phyloP scores from a whole-genome alignment of 1,140 invertebrate genomes.

The Drosophila azteca region DNA sequence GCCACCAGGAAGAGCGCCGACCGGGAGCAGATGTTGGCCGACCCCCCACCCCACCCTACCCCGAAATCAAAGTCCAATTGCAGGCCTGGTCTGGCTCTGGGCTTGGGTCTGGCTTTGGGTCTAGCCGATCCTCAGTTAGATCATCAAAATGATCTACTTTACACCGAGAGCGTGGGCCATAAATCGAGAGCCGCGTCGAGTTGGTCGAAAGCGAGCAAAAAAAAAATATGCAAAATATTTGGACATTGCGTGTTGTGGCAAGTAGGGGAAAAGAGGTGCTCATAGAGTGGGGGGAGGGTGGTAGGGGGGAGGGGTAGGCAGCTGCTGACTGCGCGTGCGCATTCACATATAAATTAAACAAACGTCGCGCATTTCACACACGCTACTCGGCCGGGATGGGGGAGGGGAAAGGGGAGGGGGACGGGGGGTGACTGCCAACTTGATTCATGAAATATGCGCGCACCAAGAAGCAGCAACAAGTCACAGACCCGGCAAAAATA shows the following conservation, averaged over 20 bases:
- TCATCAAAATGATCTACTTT: slow-evolving; percentile 77
- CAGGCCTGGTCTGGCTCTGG: no score
- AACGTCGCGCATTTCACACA: slow-evolving; percentile 73
- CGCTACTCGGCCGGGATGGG: slow-evolving; percentile 22
- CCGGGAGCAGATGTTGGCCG: background rate
- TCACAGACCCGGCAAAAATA: slow-evolving; percentile 28
- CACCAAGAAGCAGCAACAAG: slow-evolving; percentile 50
- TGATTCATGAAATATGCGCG: slow-evolving; percentile 77
- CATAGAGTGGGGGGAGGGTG: background rate
- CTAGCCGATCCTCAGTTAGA: slow-evolving; percentile 32
- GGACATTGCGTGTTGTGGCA: slow-evolving; percentile 60
- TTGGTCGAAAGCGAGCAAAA: slow-evolving; percentile 39
- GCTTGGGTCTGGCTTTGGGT: no score
- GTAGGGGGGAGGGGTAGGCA: background rate
- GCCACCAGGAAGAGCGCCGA: slow-evolving; percentile 19
- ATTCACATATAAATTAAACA: slow-evolving; percentile 82
- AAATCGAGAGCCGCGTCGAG: slow-evolving; percentile 34
- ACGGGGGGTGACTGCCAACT: slow-evolving; percentile 31
- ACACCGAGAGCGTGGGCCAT: slow-evolving; percentile 54
- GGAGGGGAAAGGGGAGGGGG: no score
- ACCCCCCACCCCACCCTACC: no score
- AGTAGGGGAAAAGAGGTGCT: background rate
- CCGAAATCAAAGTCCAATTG: background rate
- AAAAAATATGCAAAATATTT: slow-evolving; percentile 71
- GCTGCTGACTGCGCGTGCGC: slow-evolving; percentile 62